Percentiles rank a stretch among this genome's conserved stretches.
Evolutionary conservation across 2,797 vertebrate species (phyloP).

Genomic region (Sebastes glaucus): DNA sequence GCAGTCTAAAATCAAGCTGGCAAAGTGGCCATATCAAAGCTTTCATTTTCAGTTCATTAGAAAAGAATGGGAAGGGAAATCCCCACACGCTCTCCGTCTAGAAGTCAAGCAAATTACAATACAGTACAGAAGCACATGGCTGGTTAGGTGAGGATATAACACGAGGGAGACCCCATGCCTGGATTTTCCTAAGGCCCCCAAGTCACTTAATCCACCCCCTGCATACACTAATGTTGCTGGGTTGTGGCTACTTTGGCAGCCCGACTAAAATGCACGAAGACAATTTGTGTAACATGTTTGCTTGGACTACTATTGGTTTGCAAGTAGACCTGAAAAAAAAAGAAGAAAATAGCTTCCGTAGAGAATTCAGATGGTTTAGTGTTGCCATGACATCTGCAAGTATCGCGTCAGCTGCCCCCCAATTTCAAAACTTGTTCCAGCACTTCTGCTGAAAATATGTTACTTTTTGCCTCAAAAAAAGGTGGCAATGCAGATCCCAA

Average conservation of each 20-base stretch:
- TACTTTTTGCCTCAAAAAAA: not conserved
- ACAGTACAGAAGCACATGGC: not conserved
- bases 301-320: not conserved
- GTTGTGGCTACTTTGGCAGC: not conserved
- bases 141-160: no score
- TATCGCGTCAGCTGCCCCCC: not conserved
- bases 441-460: not conserved
- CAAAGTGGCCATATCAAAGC: not conserved
- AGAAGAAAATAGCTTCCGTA: not conserved
- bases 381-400: not conserved
- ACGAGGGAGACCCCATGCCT: not conserved
- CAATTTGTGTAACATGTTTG: not conserved
- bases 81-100: not conserved
- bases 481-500: not conserved
- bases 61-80: not conserved
- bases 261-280: not conserved
- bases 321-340: not conserved
- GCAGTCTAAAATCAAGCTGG: not conserved
- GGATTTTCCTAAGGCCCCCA: not conserved
- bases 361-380: not conserved
- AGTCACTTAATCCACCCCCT: not conserved
- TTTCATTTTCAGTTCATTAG: not conserved
- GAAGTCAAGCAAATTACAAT: not conserved
- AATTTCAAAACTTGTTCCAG: not conserved
- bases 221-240: not conserved